These are phyloP conservation scores for Dolomedes plantarius DNA, from an alignment of 2,888 invertebrate genomes.

Conservation along the genomic window DNA sequence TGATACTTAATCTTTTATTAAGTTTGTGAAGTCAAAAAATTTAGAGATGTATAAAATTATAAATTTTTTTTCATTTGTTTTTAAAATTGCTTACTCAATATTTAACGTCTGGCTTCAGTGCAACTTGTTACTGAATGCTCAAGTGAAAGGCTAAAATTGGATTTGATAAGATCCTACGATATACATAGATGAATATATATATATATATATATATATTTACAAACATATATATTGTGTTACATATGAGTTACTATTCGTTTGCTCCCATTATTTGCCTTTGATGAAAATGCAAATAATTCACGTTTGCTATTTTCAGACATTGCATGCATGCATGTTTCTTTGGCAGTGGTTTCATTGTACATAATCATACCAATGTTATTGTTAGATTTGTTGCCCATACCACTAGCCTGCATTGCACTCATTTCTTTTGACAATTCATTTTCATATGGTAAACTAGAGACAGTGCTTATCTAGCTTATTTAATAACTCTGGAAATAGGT, in stretches of 20 bases:
- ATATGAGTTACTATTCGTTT: background rate
- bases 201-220: slow-evolving; percentile 10
- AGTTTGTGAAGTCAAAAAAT: slow-evolving; percentile 57
- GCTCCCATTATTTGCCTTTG: slow-evolving; percentile 37
- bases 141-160: slow-evolving; percentile 5
- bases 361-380: slow-evolving; percentile 56
- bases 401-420: slow-evolving; percentile 22
- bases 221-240: background rate
- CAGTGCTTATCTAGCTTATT: background rate
- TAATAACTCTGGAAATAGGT: too few species aligned
- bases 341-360: slow-evolving; percentile 57
- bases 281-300: slow-evolving; percentile 7
- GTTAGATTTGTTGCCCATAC: slow-evolving; percentile 45
- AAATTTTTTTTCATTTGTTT: slow-evolving; percentile 27
- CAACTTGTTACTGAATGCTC: slow-evolving; percentile 16
- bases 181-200: slow-evolving; percentile 2
- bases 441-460: background rate
- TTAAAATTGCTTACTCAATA: slow-evolving; percentile 13
- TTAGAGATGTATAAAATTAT: slow-evolving; percentile 35
- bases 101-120: slow-evolving; percentile 2
- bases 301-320: background rate
- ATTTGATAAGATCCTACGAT: slow-evolving; percentile 9
- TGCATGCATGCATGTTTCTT: background rate
- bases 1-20: slow-evolving; percentile 68
- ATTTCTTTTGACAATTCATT: background rate